Percentiles rank a stretch among this genome's conserved stretches.
phyloP scores from a whole-genome alignment of 2,113 vertebrate species.

The Zapus hudsonius region DNA sequence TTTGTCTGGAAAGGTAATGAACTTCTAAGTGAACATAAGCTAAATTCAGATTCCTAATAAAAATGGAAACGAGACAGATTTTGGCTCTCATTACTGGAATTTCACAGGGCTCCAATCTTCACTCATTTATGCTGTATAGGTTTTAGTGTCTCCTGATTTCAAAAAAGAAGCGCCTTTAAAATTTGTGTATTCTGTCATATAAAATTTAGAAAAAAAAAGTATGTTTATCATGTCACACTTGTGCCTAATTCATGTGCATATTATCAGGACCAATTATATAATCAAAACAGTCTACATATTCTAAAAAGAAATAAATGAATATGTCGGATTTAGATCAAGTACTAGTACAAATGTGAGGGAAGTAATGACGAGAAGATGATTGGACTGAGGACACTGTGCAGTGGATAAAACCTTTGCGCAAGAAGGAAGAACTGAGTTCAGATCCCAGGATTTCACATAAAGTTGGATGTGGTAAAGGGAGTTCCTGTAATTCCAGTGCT shows the following conservation, averaged over 20 bases:
- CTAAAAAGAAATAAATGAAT: constrained; percentile 5
- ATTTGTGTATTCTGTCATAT: background rate
- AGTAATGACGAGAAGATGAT: background rate
- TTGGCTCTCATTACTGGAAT: constrained; percentile 48
- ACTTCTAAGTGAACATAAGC: constrained; percentile 64
- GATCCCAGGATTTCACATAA: too few species aligned
- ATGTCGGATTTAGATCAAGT: background rate
- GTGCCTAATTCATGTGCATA: background rate
- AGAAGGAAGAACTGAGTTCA: too few species aligned
- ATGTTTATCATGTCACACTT: background rate
- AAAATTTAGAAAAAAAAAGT: constrained; percentile 46
- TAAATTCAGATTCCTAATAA: constrained; percentile 73
- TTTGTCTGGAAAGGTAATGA: constrained; percentile 70
- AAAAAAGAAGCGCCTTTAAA: background rate
- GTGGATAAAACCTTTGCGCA: too few species aligned
- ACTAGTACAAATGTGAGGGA: background rate
- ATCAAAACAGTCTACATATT: background rate
- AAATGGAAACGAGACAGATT: constrained; percentile 66
- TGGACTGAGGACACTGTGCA: too few species aligned
- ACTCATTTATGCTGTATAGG: constrained; percentile 10
- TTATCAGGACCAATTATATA: background rate
- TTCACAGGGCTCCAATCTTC: constrained; percentile 2
- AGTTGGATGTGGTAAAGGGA: too few species aligned
- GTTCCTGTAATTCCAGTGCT: too few species aligned
- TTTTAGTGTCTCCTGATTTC: background rate